Base-by-base conservation (phyloP, 1,140 invertebrate genomes). In the Heliothis virescens region DNA sequence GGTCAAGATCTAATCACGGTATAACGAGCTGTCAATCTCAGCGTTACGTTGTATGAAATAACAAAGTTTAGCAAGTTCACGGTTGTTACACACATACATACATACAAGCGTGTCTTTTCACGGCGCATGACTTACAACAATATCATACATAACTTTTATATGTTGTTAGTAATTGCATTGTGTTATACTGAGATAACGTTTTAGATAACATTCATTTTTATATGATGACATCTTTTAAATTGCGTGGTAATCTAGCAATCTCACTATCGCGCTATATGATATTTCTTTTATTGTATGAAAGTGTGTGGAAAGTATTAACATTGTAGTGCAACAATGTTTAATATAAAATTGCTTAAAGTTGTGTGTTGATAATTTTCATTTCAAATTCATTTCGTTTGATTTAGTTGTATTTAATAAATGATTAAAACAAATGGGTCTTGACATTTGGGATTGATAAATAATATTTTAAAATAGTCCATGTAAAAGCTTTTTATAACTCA, bases 1-100 rank as follows among this genome's bases (percentile, higher is more conserved):
- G 74, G 74, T 76, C 74, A 76, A 65, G 50, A 41, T 52, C 41
- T 76, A 76, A 76, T n/a, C 59, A 16, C 60, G 18, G 53, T 41
- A 53, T 76, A 75, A 75, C 62, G 57, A 57, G 47, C 53, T 60
- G 67, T 71, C 77, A 71, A 78, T 78, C 75, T 67, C 13, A 16
- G 29, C 55, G 77, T 79, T 79, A 71, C 65, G 77, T 79, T 65
- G 60, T 63, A 76, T 76, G 48, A 53, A 76, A 76, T 76, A 76
- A 76, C 50, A 52, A 26, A 75, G 16, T 18, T 60, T 48, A 62
- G 18, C 73, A 75, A 76, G 74, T 76, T 76, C 74, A 76, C 60
- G 74, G 74, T 76, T 63, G 57, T 52, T 47, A 62, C 71, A 67
- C 48, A 71, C 57, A 41, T 41, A 41, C 34, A 34, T 34, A 2